These are phyloP conservation scores for Trachythela sp. DNA, from an alignment of 64 coral and sea anemone genomes.

Conservation along the genomic window DNA sequence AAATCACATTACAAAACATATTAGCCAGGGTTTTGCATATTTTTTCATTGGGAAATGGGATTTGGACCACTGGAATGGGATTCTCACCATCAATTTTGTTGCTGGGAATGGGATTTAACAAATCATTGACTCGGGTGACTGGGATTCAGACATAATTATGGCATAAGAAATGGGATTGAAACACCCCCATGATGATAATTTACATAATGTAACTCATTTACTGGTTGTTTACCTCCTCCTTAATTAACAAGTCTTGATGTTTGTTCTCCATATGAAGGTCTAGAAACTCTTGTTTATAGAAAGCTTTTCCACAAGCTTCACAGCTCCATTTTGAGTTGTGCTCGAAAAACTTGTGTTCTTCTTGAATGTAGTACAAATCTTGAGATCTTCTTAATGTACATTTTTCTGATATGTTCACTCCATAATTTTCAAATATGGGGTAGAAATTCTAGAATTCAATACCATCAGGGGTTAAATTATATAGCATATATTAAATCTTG, in stretches of 20 bases:
- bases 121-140: no score
- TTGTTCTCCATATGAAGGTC: slow-evolving; percentile 85
- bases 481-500: no score
- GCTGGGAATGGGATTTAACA: no score
- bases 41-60: no score
- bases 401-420: slow-evolving; percentile 15
- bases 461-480: not conserved
- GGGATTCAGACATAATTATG: no score
- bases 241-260: slow-evolving; percentile 61
- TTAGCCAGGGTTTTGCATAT: no score
- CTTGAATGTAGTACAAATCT: slow-evolving; percentile 72
- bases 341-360: slow-evolving; percentile 61
- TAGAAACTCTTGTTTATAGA: slow-evolving; percentile 63
- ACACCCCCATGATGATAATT: no score
- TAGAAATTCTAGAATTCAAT: slow-evolving; percentile 55
- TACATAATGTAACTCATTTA: no score
- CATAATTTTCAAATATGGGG: slow-evolving; percentile 47
- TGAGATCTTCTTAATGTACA: slow-evolving; percentile 57
- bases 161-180: no score
- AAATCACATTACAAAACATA: no score
- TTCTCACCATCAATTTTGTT: no score
- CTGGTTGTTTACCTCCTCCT: slow-evolving; percentile 44
- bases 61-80: no score
- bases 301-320: slow-evolving; percentile 84
- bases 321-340: slow-evolving; percentile 73